These are phyloP conservation scores for Rhadina sibilatrix DNA, from an alignment of 2,113 vertebrate species.

Conservation along the genomic window DNA sequence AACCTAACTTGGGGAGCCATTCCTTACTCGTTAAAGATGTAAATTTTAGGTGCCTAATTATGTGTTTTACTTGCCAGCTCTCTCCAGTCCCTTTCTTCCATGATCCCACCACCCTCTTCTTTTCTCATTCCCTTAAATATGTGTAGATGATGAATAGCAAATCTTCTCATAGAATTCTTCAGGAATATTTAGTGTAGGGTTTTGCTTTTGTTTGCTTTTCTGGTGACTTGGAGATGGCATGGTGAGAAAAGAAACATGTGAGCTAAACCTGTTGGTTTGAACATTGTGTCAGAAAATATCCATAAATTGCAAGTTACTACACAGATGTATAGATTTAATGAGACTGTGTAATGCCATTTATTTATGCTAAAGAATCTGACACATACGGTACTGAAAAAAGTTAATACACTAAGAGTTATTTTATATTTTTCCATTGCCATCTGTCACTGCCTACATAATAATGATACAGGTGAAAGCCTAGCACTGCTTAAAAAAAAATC, in stretches of 20 bases:
- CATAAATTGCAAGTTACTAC: conserved; percentile 69
- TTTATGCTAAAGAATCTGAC: conserved; percentile 72
- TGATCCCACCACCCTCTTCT: not conserved
- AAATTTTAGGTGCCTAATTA: conserved; percentile 12
- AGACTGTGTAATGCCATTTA: conserved; percentile 70
- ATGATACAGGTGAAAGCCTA: conserved; percentile 66
- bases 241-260: conserved; percentile 70
- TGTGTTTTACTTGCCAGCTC: not conserved
- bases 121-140: not conserved
- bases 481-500: not conserved
- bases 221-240: conserved; percentile 66
- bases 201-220: conserved; percentile 72
- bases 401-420: conserved; percentile 67
- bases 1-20: not conserved
- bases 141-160: conserved; percentile 50
- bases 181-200: conserved; percentile 62
- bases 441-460: conserved; percentile 70
- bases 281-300: conserved; percentile 71
- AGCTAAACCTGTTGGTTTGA: conserved; percentile 73
- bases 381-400: conserved; percentile 68
- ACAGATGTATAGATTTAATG: conserved; percentile 77
- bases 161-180: conserved; percentile 33
- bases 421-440: conserved; percentile 68
- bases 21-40: not conserved
- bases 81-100: not conserved